Evolutionary conservation across 2,797 vertebrate species (phyloP).

Genomic region (Eremophila alpestris): DNA sequence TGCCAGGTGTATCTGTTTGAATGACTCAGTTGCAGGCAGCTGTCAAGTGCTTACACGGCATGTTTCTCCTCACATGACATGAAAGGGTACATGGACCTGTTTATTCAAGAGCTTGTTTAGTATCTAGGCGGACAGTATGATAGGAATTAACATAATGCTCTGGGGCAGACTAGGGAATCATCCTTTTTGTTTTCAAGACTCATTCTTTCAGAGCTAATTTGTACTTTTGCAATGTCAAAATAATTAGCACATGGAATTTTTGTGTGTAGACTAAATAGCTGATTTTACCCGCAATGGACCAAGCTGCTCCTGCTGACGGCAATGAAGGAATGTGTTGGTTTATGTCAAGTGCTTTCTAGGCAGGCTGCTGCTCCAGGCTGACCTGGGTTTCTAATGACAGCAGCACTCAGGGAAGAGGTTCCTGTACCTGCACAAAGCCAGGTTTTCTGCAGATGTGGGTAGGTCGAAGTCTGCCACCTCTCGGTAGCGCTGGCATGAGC

Average conservation of each 20-base stretch:
- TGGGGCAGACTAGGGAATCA: background rate
- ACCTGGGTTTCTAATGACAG: background rate
- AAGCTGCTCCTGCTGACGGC: background rate
- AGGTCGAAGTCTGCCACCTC: conserved; percentile 67
- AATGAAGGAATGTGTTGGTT: background rate
- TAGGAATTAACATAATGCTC: background rate
- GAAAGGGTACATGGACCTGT: conserved; percentile 47
- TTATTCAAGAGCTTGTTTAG: conserved; percentile 18
- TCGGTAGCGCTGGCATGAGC: accelerated
- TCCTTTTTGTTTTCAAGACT: background rate
- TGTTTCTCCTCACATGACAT: conserved; percentile 30
- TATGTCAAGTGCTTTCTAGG: background rate
- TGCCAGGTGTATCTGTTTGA: conserved; percentile 43
- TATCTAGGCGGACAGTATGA: background rate
- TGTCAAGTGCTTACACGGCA: conserved; percentile 46
- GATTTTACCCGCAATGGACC: background rate
- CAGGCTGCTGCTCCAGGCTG: background rate
- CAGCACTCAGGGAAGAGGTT: background rate
- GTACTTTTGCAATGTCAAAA: background rate
- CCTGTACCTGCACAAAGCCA: background rate
- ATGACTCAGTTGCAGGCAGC: conserved; percentile 47
- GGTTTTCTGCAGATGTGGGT: background rate
- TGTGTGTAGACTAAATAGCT: background rate
- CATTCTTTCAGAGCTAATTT: background rate
- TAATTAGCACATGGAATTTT: background rate